Evolutionary conservation across 1,140 invertebrate genomes (phyloP).

Genomic region (Phocides pigmalion): DNA sequence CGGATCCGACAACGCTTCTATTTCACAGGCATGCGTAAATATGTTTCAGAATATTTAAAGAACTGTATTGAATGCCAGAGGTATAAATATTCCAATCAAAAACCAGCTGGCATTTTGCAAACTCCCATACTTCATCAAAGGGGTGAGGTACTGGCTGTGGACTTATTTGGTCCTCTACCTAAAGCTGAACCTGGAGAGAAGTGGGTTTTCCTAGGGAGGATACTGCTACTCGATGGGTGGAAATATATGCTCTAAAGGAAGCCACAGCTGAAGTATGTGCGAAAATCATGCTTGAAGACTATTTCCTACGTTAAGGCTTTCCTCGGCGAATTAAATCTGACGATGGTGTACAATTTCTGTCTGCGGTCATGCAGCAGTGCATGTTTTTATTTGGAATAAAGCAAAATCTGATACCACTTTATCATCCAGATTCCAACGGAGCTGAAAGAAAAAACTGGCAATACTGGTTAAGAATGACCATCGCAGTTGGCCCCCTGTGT

Average conservation of each 20-base stretch:
- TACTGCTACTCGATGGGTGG: not conserved
- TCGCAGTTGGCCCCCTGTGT: not conserved
- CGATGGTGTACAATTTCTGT: not conserved
- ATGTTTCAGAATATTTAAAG: no score
- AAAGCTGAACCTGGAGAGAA: not conserved
- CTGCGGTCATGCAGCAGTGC: not conserved
- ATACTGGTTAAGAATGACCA: not conserved
- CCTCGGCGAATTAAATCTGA: not conserved
- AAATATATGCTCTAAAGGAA: not conserved
- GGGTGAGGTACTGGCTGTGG: not conserved
- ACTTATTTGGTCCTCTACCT: slow-evolving; percentile 2
- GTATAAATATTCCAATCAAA: no score
- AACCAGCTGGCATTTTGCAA: no score
- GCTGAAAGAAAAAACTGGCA: not conserved
- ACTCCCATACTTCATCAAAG: not conserved
- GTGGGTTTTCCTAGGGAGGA: not conserved
- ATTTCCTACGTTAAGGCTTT: not conserved
- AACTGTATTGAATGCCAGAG: no score
- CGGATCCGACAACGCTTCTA: no score
- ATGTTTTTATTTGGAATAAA: no score
- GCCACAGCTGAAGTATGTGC: not conserved
- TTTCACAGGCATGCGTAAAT: no score
- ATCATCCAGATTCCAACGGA: no score
- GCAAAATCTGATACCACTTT: no score
- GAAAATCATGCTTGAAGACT: not conserved